phyloP scores from a whole-genome alignment of 2,113 vertebrate species.

The Glaucomys volans region DNA sequence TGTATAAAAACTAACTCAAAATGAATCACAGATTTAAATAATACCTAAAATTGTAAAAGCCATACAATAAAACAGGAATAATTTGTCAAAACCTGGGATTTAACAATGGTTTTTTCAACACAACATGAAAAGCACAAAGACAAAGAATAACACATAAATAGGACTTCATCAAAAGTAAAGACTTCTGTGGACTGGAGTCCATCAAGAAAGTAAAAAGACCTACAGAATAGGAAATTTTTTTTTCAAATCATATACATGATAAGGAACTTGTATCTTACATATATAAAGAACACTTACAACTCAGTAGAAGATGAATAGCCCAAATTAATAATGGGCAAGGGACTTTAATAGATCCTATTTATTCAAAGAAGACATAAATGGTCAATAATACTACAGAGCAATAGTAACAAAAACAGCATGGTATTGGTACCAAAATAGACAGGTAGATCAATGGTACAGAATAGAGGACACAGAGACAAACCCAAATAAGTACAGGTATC shows the following conservation, averaged over 20 bases:
- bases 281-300: background rate
- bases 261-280: background rate
- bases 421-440: too few species aligned
- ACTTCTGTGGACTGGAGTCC: background rate
- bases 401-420: too few species aligned
- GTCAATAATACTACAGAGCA: too few species aligned
- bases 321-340: background rate
- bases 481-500: too few species aligned
- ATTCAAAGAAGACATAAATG: too few species aligned
- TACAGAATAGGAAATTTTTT: background rate
- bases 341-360: too few species aligned
- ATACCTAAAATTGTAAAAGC: background rate
- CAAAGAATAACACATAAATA: background rate
- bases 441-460: too few species aligned
- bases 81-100: background rate
- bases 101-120: background rate
- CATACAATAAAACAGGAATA: background rate
- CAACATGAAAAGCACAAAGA: background rate
- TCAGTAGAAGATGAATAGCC: background rate
- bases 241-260: background rate
- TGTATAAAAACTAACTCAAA: background rate
- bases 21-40: background rate
- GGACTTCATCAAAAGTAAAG: background rate
- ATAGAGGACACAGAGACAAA: too few species aligned
- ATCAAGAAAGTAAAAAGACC: background rate